Evolutionary conservation across 2,113 vertebrate species (phyloP), one percentile per base, ranked within the genome.

Genomic region (Budorcas taxicolor): DNA sequence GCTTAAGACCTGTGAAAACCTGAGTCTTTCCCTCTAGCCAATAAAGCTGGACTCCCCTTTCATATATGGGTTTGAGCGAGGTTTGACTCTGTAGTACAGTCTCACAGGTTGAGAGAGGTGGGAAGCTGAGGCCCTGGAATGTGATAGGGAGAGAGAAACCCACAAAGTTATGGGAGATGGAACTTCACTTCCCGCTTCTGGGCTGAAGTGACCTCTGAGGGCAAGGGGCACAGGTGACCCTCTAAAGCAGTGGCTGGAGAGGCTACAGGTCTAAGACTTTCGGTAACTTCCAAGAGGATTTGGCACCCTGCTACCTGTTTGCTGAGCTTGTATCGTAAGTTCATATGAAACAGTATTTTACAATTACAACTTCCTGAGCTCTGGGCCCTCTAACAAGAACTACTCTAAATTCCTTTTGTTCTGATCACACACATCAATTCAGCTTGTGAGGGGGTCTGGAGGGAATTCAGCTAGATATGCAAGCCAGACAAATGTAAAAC

Each of bases 401-500:
- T 15, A 5, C n/a, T 10, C 58, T 55, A 40, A 45, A n/a, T 36
- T 52, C 53, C 62, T 90, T 96, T 93, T 94, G 52, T 62, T 87
- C 47, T 33, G 27, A 40, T 80, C 50, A 47, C 11, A 31, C 47
- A 62, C 33, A 36, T 36, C 50, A 33, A 3, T 36, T 83, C 33
- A 29, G 21, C 29, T 6, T 16, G 8, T 15, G 50, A 85, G 15
- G 58, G 71, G 15, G 29, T 74, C 81, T 74, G 27, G 7, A 80
- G 64, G 47, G 60, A 94, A 27, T 57, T 40, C 57, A 33, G 74
- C 33, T 64, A 64, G 92, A 95, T 96, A 78, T 47, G 76, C 62
- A 86, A 91, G 84, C 95, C 4, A 96, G 95, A 96, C 87, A 96
- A 97, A 98, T 53, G 86, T 93, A 97, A 97, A 97, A 97, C 94